A percentile compares a stretch with the other conserved stretches of the same genome.
Conservation (phyloP, 2,888 invertebrate genomes). For the Macroteleia sp. region DNA sequence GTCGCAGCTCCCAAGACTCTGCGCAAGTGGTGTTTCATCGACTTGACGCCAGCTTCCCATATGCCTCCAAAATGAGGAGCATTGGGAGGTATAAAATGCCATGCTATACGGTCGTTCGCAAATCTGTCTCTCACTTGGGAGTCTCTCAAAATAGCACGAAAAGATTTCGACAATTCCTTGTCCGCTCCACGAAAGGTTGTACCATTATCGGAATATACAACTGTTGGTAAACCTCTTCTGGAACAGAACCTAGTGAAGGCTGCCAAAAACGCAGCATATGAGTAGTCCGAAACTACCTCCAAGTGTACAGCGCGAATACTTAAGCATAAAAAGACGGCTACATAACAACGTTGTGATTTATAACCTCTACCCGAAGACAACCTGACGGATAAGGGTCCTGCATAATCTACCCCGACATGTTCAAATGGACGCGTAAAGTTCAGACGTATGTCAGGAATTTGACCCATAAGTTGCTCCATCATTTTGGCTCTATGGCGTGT, state of each 20-base stretch:
- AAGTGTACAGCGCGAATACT: no score
- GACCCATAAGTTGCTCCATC: no score
- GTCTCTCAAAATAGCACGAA: no score
- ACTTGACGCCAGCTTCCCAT: conserved; percentile 1
- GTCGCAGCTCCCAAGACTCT: background rate
- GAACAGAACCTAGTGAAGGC: background rate
- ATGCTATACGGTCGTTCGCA: background rate
- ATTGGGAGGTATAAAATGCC: background rate
- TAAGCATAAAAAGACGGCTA: no score
- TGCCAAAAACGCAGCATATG: background rate
- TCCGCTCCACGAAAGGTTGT: background rate
- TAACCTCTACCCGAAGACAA: background rate
- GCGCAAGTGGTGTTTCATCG: background rate
- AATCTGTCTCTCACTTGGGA: background rate
- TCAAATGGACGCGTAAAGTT: background rate
- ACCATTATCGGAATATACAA: background rate
- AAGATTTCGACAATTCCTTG: background rate
- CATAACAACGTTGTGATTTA: background rate
- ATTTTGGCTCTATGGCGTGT: background rate
- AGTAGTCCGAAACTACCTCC: background rate
- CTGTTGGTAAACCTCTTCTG: background rate
- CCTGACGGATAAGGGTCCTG: background rate
- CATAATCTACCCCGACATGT: background rate
- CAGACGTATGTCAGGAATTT: no score
- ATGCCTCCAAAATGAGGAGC: background rate